A percentile compares a stretch with the other conserved stretches of the same genome.
Evolutionary conservation across 2,113 vertebrate species (phyloP).

Genomic region (Pangasianodon gigas): DNA sequence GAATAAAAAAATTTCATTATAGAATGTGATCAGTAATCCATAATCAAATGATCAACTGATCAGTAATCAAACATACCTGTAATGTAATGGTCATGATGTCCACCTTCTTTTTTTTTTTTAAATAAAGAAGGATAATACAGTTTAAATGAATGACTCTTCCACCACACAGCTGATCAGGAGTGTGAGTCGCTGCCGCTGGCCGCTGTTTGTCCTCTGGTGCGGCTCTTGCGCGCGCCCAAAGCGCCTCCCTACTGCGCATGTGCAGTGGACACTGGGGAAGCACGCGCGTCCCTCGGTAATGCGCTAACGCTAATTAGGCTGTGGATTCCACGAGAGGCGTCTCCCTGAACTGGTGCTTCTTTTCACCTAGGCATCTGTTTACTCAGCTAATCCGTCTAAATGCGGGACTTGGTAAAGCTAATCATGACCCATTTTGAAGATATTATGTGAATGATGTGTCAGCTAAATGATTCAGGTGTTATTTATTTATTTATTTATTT

Average conservation of each 20-base stretch:
- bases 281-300: slow-evolving; percentile 4
- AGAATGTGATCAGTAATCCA: too few species aligned
- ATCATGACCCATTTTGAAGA: slow-evolving; percentile 8
- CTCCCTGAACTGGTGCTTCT: slow-evolving; percentile 14
- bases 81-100: neutral
- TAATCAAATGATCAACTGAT: neutral
- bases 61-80: neutral
- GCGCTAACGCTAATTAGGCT: slow-evolving; percentile 19
- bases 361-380: slow-evolving; percentile 19
- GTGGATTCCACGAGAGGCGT: slow-evolving; percentile 40
- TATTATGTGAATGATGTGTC: neutral
- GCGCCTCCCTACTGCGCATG: neutral
- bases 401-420: neutral
- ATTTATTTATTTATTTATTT: neutral
- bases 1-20: neutral
- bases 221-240: neutral
- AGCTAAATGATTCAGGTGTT: neutral
- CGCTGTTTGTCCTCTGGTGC: neutral
- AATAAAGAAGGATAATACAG: neutral
- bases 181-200: neutral
- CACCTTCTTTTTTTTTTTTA: neutral
- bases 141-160: neutral
- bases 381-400: slow-evolving; percentile 30
- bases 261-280: slow-evolving; percentile 8
- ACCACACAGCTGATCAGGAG: neutral